Evolutionary conservation across 2,797 vertebrate genomes (phyloP).

Genomic region (Falco peregrinus): DNA sequence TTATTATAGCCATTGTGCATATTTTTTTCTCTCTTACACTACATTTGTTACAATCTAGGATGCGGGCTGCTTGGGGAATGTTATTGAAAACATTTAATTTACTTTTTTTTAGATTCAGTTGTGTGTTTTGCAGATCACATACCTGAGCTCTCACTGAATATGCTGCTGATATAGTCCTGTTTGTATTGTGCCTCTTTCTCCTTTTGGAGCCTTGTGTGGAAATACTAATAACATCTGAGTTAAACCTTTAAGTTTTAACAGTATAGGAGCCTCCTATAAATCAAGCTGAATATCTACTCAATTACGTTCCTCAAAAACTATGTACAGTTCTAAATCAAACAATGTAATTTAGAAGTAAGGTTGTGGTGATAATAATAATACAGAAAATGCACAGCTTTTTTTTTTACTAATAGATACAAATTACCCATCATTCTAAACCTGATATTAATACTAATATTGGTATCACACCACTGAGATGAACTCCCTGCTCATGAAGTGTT

Average conservation of each 20-base stretch:
- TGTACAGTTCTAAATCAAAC: conserved; percentile 53
- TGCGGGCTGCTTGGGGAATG: neutral
- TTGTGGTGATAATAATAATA: conserved; percentile 48
- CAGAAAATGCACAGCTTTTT: conserved; percentile 48
- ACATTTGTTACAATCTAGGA: neutral
- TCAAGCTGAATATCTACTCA: conserved; percentile 43
- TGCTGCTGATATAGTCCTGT: neutral
- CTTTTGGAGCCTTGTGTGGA: conserved; percentile 21
- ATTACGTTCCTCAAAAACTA: conserved; percentile 46
- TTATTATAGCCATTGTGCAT: neutral
- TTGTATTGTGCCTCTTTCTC: neutral
- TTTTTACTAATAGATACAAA: conserved; percentile 66
- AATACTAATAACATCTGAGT: conserved; percentile 14
- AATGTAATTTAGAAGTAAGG: conserved; percentile 55
- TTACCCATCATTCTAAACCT: conserved; percentile 56
- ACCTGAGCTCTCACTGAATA: neutral
- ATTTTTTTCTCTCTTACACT: conserved; percentile 11
- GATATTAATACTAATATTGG: conserved; percentile 65
- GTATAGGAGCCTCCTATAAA: neutral
- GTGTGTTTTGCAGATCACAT: neutral
- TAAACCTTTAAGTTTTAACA: neutral
- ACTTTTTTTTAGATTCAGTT: conserved; percentile 8
- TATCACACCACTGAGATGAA: conserved; percentile 59
- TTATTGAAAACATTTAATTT: conserved; percentile 42
- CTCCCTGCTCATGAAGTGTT: conserved; percentile 55